phyloP scores from a whole-genome alignment of 2,888 invertebrate species.

The Tyria jacobaeae region DNA sequence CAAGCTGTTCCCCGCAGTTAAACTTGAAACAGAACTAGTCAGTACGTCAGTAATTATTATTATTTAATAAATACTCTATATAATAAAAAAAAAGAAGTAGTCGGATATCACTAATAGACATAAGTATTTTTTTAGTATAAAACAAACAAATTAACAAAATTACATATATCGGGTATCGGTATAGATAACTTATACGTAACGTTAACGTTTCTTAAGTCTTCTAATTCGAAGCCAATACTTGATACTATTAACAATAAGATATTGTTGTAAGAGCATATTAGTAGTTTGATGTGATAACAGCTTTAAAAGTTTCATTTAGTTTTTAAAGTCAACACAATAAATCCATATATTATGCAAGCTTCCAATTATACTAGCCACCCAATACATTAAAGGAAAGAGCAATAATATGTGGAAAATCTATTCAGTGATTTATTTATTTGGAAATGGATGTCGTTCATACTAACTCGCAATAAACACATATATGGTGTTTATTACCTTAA shows the following conservation, averaged over 20 bases:
- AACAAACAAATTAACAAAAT: too few relatives aligned
- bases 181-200: too few relatives aligned
- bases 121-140: too few relatives aligned
- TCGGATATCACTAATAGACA: too few relatives aligned
- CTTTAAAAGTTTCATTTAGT: neutral
- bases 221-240: too few relatives aligned
- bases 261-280: neutral
- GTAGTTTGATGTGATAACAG: neutral
- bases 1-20: too few relatives aligned
- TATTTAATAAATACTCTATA: too few relatives aligned
- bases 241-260: neutral
- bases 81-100: too few relatives aligned
- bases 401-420: slow-evolving; percentile 29
- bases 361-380: slow-evolving; percentile 43
- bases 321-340: slow-evolving; percentile 3
- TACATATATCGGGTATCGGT: too few relatives aligned
- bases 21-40: too few relatives aligned
- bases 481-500: slow-evolving; percentile 23
- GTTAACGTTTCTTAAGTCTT: too few relatives aligned
- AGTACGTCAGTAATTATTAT: too few relatives aligned
- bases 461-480: slow-evolving; percentile 34
- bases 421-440: slow-evolving; percentile 33
- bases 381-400: slow-evolving; percentile 43
- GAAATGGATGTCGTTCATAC: slow-evolving; percentile 37
- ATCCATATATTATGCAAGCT: slow-evolving; percentile 1